Evolutionary conservation across 2,888 invertebrate genomes (phyloP), one percentile per base, ranked within the genome.

Genomic region (Mylabris sibirica): DNA sequence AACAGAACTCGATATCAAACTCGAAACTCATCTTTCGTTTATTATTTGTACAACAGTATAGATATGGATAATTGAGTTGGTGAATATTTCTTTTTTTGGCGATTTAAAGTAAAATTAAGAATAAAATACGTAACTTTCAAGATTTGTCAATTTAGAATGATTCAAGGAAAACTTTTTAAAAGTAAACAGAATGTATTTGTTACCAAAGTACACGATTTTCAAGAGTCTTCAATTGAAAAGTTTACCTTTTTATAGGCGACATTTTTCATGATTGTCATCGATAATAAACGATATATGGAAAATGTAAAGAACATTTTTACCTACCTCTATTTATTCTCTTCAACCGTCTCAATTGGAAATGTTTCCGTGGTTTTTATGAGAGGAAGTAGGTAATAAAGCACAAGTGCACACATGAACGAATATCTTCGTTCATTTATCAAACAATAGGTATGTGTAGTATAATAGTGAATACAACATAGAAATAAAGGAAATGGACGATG

Each of bases 351-450:
- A 69, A 69, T 66, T 69, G 69, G 66, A 69, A 69, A 69, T 69
- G 61, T 69, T 69, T 61, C 64, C 53, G 63, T 63, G 65, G 66
- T 60, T 66, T 30, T 26, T 49, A 49, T 9, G 4, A 57, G 24
- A 14, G 41, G 38, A 66, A 65, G n/a, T n/a, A n/a, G n/a, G 61
- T 64, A 66, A 66, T 66, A 69, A 69, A 69, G 66, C 64, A 66
- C 66, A 69, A 66, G 64, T 69, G 61, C 63, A 69, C 69, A 66
- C 69, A 69, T 66, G 69, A 69, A 34, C 66, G 69, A 66, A 57
- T 63, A 69, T 12, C 66, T 30, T 17, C 65, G 53, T 38, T 65
- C 38, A 57, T 69, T 30, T 69, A 69, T 69, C 69, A 69, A 66
- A 53, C 49, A 65, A 17, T 59, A 63, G 59, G 64, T 34, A 57